Base-by-base conservation (phyloP, 2,888 invertebrate genomes). In the Orchestes rusci region DNA sequence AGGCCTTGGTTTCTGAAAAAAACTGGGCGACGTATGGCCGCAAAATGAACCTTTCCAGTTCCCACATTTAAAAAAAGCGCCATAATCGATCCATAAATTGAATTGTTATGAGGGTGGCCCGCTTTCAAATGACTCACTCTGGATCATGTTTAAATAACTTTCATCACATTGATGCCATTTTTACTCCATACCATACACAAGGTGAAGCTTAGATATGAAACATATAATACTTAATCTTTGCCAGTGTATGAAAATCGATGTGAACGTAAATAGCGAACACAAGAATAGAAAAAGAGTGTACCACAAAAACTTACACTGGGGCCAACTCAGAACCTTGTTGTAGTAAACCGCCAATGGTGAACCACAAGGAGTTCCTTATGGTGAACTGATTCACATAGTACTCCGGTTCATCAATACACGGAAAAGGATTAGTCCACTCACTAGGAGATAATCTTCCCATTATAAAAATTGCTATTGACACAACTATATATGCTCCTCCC, bases 261-360 rank as follows among this genome's bases (percentile, higher is more conserved):
- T 12, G 12, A 31, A 3, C 31, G 13, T n/a, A n/a, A n/a, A n/a
- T n/a, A n/a, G n/a, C n/a, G 5, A 7, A 23, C 23, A 5, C 5
- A 23, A 23, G 10, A 7, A 18, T 16, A 37, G 16, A 5, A 12
- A n/a, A n/a, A n/a, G n/a, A n/a, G n/a, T n/a, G n/a, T n/a, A n/a
- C n/a, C n/a, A n/a, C n/a, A 35, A 18, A 35, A 35, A 38, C 15
- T 74, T 72, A 87, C 87, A 84, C 84, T 1, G 91, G 89, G 1
- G 88, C 87, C 56, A 91, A 79, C 68, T 91, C 91, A 5, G 87
- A 83, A 19, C 91, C 91, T 64, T 92, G 91, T 41, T 90, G 90
- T 63, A 90, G 73, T 48, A 91, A 75, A 59, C 85, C 84, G 5
- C 88, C 88, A 45, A 89, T 76, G 15, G 87, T 84, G 64, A 91